These are phyloP conservation scores for Apeltes quadracus DNA, from an alignment of 2,113 vertebrate genomes.

Conservation along the genomic window DNA sequence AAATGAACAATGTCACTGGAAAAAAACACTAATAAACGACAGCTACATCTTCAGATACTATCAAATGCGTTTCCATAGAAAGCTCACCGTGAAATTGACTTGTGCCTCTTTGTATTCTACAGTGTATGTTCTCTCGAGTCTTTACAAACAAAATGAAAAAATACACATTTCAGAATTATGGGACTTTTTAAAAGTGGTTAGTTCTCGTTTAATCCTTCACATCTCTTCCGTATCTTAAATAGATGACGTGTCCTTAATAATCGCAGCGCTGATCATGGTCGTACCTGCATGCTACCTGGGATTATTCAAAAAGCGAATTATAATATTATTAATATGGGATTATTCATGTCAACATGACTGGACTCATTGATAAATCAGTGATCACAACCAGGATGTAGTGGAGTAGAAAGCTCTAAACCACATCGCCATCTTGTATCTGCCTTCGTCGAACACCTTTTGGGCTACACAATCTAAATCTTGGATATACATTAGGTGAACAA, in stretches of 20 bases:
- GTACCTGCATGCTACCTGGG: not conserved
- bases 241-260: too few relatives aligned
- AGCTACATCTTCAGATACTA: not conserved
- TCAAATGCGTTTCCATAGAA: not conserved
- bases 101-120: not conserved
- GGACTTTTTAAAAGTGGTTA: not conserved
- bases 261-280: too few relatives aligned
- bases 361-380: constrained; percentile 48
- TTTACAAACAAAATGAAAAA: too few relatives aligned
- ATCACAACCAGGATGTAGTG: constrained; percentile 37
- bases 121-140: not conserved
- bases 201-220: not conserved
- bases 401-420: not conserved
- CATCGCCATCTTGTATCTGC: constrained; percentile 21
- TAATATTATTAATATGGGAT: constrained; percentile 47
- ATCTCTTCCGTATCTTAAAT: not conserved
- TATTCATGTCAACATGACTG: constrained; percentile 50
- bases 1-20: constrained; percentile 7
- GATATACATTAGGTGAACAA: not conserved
- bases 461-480: constrained; percentile 24
- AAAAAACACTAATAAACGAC: not conserved
- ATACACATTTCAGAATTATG: too few relatives aligned
- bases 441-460: not conserved
- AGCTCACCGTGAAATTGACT: not conserved
- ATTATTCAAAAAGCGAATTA: constrained; percentile 35